These are phyloP conservation scores for Capitella teleta DNA, from an alignment of 1,140 invertebrate species.

Conservation along the genomic window DNA sequence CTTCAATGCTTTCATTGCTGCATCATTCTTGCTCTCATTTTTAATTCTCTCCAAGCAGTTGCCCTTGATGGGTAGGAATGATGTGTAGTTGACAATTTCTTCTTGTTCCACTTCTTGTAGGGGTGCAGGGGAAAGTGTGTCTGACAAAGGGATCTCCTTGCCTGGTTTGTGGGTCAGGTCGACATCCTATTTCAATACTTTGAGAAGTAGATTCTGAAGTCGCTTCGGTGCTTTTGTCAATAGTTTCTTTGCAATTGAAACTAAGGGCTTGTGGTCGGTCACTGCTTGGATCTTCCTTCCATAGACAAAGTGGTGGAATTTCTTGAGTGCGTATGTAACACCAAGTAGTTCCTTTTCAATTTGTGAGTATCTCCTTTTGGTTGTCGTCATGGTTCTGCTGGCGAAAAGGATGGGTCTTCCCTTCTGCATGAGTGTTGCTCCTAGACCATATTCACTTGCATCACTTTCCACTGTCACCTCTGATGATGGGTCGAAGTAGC, in stretches of 20 bases:
- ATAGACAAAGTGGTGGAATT: slow-evolving; percentile 46
- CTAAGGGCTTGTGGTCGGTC: slow-evolving; percentile 36
- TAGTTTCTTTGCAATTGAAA: slow-evolving; percentile 15
- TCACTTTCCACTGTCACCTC: slow-evolving; percentile 22
- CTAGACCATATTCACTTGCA: slow-evolving; percentile 25
- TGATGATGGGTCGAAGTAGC: slow-evolving; percentile 20
- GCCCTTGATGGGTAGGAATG: no score
- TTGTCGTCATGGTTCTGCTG: slow-evolving; percentile 32
- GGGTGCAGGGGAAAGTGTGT: not conserved
- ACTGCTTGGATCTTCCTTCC: slow-evolving; percentile 24
- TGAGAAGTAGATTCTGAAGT: slow-evolving; percentile 5
- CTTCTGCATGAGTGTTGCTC: slow-evolving; percentile 26
- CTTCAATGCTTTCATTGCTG: no score
- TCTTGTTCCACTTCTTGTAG: not conserved
- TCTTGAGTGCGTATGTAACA: slow-evolving; percentile 43
- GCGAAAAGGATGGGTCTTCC: slow-evolving; percentile 31
- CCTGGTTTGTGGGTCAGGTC: not conserved
- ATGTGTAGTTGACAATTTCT: not conserved
- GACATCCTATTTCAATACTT: slow-evolving; percentile 2
- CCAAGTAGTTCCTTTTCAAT: slow-evolving; percentile 46
- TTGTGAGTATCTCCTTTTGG: slow-evolving; percentile 42
- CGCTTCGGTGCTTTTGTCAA: slow-evolving; percentile 6
- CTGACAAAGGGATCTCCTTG: no score
- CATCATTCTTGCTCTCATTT: no score
- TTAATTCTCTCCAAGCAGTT: no score